A percentile compares a stretch with the other conserved stretches of the same genome.
Evolutionary conservation across 92 coral and sea anemone genomes (phyloP).

Genomic region (Heliopora coerulea): DNA sequence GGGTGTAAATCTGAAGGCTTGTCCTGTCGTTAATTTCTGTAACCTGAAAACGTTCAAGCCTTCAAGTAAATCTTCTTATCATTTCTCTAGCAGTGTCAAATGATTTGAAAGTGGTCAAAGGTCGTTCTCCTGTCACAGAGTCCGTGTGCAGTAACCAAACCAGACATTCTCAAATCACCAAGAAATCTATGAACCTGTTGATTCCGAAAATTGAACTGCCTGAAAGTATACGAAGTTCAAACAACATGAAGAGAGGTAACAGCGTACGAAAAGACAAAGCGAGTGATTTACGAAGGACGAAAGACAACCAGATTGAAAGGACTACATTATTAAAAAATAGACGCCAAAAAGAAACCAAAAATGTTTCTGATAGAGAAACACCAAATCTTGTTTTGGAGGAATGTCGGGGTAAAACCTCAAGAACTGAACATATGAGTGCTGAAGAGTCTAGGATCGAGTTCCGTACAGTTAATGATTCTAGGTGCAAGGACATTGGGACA

Average conservation of each 20-base stretch:
- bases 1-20: too few relatives aligned
- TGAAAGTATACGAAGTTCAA: neutral
- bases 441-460: neutral
- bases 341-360: conserved; percentile 8
- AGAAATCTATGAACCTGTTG: neutral
- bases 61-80: neutral
- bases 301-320: neutral
- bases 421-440: neutral
- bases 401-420: neutral
- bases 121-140: neutral
- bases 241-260: neutral
- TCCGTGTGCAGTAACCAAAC: conserved; percentile 20
- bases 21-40: too few relatives aligned
- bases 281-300: neutral
- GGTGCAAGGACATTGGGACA: neutral
- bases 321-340: conserved; percentile 9
- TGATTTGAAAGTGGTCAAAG: neutral
- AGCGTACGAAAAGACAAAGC: neutral
- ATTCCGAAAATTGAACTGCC: neutral
- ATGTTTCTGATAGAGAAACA: neutral
- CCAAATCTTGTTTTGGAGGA: neutral
- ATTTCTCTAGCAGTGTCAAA: neutral
- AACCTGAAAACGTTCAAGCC: too few relatives aligned
- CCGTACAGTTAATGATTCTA: neutral
- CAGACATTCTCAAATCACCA: neutral